Conservation (phyloP, 2,888 invertebrate genomes). For the Limnephilus auricula region DNA sequence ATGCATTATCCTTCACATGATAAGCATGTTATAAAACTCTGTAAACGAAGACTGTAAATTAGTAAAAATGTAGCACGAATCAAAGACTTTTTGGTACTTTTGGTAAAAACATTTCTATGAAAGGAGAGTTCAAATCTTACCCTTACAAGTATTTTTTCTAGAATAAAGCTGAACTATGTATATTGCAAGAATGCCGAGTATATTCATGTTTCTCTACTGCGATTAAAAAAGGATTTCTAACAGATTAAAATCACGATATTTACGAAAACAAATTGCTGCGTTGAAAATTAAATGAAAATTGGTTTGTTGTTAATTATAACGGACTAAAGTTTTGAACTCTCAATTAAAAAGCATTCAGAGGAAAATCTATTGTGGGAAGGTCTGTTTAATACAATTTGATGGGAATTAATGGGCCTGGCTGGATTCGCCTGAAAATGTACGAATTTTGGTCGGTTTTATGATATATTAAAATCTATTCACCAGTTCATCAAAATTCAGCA, state of each 20-base stretch:
- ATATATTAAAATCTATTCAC: not conserved
- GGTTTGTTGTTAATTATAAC: not conserved
- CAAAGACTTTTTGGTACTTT: too few species aligned
- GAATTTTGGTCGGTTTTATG: not conserved
- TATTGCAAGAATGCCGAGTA: too few species aligned
- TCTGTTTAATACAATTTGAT: not conserved
- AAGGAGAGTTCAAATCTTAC: too few species aligned
- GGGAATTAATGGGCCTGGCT: not conserved
- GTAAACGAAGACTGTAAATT: not conserved
- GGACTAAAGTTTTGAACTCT: not conserved
- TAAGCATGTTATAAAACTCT: too few species aligned
- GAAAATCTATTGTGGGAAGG: not conserved
- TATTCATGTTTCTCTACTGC: not conserved
- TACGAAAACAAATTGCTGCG: not conserved
- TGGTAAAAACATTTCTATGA: too few species aligned
- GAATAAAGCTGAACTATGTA: too few species aligned
- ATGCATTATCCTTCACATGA: too few species aligned
- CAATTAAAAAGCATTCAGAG: conserved; percentile 2
- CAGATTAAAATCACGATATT: not conserved
- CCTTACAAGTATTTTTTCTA: too few species aligned
- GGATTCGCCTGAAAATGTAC: not conserved
- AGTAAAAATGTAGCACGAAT: not conserved
- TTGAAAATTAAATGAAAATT: not conserved
- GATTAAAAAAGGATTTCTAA: not conserved
- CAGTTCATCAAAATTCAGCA: not conserved